These are phyloP conservation scores for Heliangelus exortis DNA, from an alignment of 2,797 vertebrate genomes.

Conservation along the genomic window DNA sequence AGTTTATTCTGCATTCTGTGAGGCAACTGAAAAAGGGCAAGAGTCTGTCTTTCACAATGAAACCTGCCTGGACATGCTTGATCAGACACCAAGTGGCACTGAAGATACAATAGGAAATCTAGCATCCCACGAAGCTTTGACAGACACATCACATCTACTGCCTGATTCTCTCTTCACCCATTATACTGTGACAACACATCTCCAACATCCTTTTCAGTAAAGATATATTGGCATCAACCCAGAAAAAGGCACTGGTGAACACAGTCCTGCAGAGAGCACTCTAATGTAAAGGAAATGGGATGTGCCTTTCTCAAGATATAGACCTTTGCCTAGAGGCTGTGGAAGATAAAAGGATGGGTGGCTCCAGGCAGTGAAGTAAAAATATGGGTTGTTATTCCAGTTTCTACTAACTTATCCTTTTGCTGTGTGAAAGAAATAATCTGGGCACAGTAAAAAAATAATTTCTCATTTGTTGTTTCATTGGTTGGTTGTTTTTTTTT, in stretches of 20 bases:
- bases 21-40: not conserved
- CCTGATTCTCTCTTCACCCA: not conserved
- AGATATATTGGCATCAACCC: not conserved
- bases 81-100: not conserved
- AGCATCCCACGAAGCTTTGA: not conserved
- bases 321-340: not conserved
- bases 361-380: not conserved
- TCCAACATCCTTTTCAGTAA: not conserved
- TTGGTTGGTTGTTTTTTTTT: not conserved
- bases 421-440: not conserved
- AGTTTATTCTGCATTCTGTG: not conserved
- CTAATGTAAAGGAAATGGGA: not conserved
- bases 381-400: not conserved
- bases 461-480: not conserved
- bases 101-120: no score
- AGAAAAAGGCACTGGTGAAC: not conserved
- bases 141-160: not conserved
- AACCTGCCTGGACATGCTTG: not conserved
- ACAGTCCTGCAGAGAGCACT: not conserved
- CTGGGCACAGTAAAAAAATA: not conserved
- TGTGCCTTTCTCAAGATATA: rapidly evolving
- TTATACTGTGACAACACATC: rapidly evolving
- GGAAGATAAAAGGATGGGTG: not conserved
- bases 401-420: not conserved
- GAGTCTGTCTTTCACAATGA: not conserved